Evolutionary conservation across 2,113 vertebrate species (phyloP), one percentile per base, ranked within the genome.

Genomic region (Bufo gargarizans): DNA sequence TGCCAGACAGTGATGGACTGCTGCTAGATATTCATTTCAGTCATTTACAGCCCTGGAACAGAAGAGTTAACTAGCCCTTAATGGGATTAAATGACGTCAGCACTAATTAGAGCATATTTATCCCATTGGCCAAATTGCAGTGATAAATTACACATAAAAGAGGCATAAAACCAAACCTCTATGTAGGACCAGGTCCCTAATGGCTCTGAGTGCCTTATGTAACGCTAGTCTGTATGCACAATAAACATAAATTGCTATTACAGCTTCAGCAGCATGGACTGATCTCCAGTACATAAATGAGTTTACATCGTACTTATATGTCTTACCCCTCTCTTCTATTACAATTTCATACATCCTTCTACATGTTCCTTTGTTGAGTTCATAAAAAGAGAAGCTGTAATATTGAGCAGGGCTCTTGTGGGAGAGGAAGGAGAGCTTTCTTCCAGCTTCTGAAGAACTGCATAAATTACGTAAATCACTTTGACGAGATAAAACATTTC

Each of bases 111-210:
- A 77, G 71, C 49, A 59, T 77, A 56, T 88, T 84, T 88, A 67
- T 82, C 49, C 53, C 12, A 2, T 8, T 59, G 71, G 69, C 63
- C 69, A 88, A 83, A 88, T 77, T 65, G 72, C 80, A 77, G 80
- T 9, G 47, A 84, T 88, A 88, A 84, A 88, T 88, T 49, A 88
- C 58, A 83, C 87, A 77, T 77, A 77, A 88, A 77, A 88, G 69
- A 88, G 53, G 22, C 47, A 50, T n/a, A 74, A 47, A 17, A 58
- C 10, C 50, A 77, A 56, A 81, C 17, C 71, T 58, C 71, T 22
- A 43, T 88, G 47, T 47, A 84, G 16, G 58, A 77, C 58, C 47
- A 17, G 47, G 69, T 47, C 11, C 58, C 72, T 88, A 88, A 88
- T 88, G 81, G 71, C 71, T 56, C 47, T 55, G 87, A 88, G 87